Evolutionary conservation across 2,797 vertebrate species (phyloP), one percentile per base, ranked within the genome.

Genomic region (Carapus acus): DNA sequence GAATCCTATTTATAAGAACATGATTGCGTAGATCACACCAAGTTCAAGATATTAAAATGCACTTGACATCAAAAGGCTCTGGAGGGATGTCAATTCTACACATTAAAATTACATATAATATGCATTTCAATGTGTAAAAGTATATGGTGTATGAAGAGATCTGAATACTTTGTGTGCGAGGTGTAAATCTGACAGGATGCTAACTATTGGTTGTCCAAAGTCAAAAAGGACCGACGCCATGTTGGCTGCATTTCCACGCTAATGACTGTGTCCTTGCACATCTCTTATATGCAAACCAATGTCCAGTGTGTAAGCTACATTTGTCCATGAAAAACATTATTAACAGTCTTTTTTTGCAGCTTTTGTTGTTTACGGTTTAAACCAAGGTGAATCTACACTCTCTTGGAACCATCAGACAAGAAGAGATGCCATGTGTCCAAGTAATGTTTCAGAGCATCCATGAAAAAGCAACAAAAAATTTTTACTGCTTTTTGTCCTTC

Each of bases 251-350:
- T 48, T 58, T 54, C 55, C 67, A 29, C 63, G 69, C 37, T n/a
- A 43, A 52, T 43, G 41, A 1, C n/a, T 38, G 22, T 41, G 66
- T 45, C 31, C 37, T 22, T 55, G 56, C 65, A 43, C 50, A 71
- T 68, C 48, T 67, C 67, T 42, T 62, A 42, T 34, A 70, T 65
- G 58, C 65, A 73, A 65, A 69, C 42, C 24, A 46, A 67, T 62
- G 67, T 88, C 87, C 88, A 90, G 88, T 90, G 88, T 89, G 79
- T 86, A 58, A 77, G 80, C 85, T 87, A 87, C 85, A 80, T 75
- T 74, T 72, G 69, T 36, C 34, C 66, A 65, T 64, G 63, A 57
- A 58, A 78, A 41, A 55, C 56, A 54, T 27, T 83, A 78, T 78
- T 71, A 80, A 78, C 74, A 83, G 47, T 64, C 16, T 63, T 60